A percentile compares a stretch with the other conserved stretches of the same genome.
Evolutionary conservation across 2,888 invertebrate genomes (phyloP).

Genomic region (Nesidiocoris tenuis): DNA sequence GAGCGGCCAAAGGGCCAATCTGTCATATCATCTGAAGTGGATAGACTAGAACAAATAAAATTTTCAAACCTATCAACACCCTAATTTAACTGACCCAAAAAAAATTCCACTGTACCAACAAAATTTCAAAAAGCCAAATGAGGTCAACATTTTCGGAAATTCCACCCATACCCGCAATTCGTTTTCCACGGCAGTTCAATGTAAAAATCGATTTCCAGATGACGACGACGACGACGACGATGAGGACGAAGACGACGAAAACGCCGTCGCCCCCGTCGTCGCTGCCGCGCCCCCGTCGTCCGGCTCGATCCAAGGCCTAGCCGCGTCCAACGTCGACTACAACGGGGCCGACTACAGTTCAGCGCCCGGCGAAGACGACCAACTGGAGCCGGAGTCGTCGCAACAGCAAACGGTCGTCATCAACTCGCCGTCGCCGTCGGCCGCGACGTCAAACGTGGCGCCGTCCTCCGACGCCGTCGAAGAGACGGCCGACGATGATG

Average conservation of each 20-base stretch:
- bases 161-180: too few species aligned
- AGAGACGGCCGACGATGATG: constrained; percentile 55
- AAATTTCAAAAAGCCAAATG: too few species aligned
- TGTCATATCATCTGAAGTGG: too few species aligned
- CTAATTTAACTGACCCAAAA: too few species aligned
- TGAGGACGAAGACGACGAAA: constrained; percentile 58
- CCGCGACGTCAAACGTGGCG: constrained; percentile 49
- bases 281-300: constrained; percentile 50
- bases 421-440: neutral
- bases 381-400: constrained; percentile 55
- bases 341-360: constrained; percentile 53
- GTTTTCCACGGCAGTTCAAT: too few species aligned
- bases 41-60: too few species aligned
- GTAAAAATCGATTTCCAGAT: too few species aligned
- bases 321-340: constrained; percentile 54
- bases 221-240: constrained; percentile 57
- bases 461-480: constrained; percentile 51
- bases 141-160: too few species aligned
- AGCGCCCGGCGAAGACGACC: constrained; percentile 50
- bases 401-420: constrained; percentile 51
- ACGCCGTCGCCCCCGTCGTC: constrained; percentile 52
- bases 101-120: too few species aligned
- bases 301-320: constrained; percentile 45
- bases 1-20: too few species aligned
- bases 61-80: too few species aligned